These are phyloP conservation scores for Sinella curviseta DNA, from an alignment of 1,140 invertebrate species.

Conservation along the genomic window DNA sequence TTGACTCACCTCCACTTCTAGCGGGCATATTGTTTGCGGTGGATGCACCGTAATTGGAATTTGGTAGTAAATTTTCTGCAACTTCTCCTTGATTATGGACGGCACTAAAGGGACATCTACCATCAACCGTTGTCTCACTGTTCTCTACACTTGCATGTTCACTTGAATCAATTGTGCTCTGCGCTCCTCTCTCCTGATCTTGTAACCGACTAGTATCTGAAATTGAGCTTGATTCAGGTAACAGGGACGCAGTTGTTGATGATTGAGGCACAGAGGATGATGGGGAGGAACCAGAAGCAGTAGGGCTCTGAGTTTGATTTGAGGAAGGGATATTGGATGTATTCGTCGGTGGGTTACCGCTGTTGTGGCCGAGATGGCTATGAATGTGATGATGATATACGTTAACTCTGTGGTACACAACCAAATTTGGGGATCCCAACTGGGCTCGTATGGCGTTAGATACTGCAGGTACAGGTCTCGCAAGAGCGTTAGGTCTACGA, in stretches of 20 bases:
- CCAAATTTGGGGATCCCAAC: constrained; percentile 34
- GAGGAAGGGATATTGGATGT: no score
- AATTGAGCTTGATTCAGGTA: background rate
- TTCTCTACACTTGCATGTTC: background rate
- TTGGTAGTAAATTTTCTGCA: background rate
- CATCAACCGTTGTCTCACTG: no score
- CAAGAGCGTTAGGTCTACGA: constrained; percentile 12
- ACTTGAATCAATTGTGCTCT: no score
- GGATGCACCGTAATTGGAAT: background rate
- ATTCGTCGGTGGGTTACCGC: no score
- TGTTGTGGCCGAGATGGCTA: background rate
- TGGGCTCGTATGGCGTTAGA: background rate
- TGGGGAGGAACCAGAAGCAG: background rate
- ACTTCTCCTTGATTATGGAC: background rate
- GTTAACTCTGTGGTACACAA: constrained; percentile 42
- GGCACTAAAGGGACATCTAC: background rate
- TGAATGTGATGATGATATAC: constrained; percentile 21
- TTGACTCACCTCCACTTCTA: background rate
- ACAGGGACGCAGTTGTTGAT: no score
- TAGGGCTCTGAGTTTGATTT: background rate
- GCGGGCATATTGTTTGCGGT: background rate
- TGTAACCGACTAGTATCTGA: background rate
- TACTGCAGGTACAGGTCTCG: background rate
- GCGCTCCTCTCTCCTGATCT: background rate
- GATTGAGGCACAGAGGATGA: background rate